These are phyloP conservation scores for Hylomyscus alleni DNA, from an alignment of 2,797 vertebrate genomes.

Conservation along the genomic window DNA sequence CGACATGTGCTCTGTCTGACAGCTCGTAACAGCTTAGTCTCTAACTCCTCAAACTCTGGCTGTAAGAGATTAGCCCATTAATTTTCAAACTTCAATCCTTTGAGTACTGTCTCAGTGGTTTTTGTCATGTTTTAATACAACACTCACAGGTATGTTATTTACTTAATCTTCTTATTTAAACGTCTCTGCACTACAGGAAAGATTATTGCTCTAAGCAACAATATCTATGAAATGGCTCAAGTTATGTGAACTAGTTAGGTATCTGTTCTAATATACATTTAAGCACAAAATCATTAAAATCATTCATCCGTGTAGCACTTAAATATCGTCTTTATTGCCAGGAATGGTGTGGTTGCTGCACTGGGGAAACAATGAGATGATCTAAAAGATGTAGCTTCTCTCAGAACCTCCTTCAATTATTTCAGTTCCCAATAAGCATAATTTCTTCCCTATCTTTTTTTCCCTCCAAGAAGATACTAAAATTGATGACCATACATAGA, in stretches of 20 bases:
- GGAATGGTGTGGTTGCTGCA: accelerated
- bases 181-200: neutral
- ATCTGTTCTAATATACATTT: conserved; percentile 18
- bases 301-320: neutral
- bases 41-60: neutral
- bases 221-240: conserved; percentile 5
- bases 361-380: neutral
- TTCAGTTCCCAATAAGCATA: neutral
- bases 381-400: neutral
- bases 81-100: neutral
- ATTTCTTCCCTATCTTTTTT: neutral
- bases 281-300: neutral
- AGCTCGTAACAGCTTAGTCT: neutral
- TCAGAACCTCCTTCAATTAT: neutral
- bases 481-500: neutral
- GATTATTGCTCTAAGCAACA: neutral
- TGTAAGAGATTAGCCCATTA: neutral
- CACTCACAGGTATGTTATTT: neutral
- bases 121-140: neutral
- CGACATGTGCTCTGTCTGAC: neutral
- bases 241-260: neutral
- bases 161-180: conserved; percentile 56
- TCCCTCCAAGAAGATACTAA: neutral
- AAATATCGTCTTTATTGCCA: neutral
- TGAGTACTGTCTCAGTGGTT: neutral